A percentile compares a stretch with the other conserved stretches of the same genome.
These are phyloP conservation scores for Ophion ventricosus DNA, from an alignment of 2,888 invertebrate genomes.

Conservation along the genomic window DNA sequence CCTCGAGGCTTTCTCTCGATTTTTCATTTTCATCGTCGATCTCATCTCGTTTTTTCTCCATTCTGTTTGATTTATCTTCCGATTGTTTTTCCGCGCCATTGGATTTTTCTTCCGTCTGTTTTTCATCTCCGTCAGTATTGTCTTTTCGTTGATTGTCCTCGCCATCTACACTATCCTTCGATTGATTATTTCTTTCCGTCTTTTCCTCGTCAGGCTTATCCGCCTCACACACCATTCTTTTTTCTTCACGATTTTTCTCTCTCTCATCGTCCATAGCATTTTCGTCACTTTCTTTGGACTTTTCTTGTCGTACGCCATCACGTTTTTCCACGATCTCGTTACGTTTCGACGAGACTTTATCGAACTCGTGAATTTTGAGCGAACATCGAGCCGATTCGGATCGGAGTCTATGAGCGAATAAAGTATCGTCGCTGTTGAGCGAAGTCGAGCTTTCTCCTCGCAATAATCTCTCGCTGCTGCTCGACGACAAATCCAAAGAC, in stretches of 20 bases:
- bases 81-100: neutral
- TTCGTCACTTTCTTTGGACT: neutral
- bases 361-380: neutral
- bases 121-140: neutral
- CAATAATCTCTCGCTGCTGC: neutral
- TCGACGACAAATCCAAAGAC: neutral
- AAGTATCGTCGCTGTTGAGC: neutral
- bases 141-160: conserved; percentile 18
- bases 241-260: neutral
- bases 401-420: neutral
- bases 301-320: neutral
- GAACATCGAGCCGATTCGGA: neutral
- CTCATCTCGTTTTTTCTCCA: neutral
- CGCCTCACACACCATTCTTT: neutral
- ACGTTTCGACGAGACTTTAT: neutral
- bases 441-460: neutral
- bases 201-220: neutral
- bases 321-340: neutral
- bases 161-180: conserved; percentile 1
- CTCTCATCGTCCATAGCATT: neutral
- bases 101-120: conserved; percentile 31
- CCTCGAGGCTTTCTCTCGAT: neutral
- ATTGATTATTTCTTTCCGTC: conserved; percentile 11
- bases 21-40: conserved; percentile 1
- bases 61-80: neutral